Percentiles rank a stretch among this genome's conserved stretches.
phyloP scores from a whole-genome alignment of 2,113 vertebrate species.

The Cnemophilus loriae region DNA sequence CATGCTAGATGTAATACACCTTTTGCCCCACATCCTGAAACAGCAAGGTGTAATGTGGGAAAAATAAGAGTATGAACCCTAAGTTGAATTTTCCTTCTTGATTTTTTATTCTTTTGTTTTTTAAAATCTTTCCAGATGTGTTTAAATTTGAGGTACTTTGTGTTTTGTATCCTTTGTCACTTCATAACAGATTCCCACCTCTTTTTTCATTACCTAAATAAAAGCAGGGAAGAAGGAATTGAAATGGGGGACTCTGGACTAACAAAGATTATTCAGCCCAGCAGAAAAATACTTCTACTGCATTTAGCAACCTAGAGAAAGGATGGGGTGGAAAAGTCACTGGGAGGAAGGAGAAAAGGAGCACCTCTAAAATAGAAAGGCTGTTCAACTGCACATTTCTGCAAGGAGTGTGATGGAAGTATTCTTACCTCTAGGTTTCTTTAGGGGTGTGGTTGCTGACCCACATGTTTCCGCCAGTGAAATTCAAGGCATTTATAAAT shows the following conservation, averaged over 20 bases:
- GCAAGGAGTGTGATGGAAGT: background rate
- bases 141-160: background rate
- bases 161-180: background rate
- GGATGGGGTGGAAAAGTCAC: background rate
- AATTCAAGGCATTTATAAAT: background rate
- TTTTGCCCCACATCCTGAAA: accelerated
- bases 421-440: background rate
- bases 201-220: background rate
- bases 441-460: background rate
- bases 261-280: background rate
- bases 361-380: background rate
- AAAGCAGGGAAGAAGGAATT: background rate
- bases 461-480: background rate
- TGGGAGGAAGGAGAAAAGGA: background rate
- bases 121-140: background rate
- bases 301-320: background rate
- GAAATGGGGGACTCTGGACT: background rate
- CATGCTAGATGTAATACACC: background rate
- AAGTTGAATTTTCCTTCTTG: background rate
- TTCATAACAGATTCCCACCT: background rate
- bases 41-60: background rate
- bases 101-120: background rate
- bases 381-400: background rate
- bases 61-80: background rate
- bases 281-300: background rate